Conservation (phyloP, 2,888 invertebrate genomes). For the Thereva nobilitata region DNA sequence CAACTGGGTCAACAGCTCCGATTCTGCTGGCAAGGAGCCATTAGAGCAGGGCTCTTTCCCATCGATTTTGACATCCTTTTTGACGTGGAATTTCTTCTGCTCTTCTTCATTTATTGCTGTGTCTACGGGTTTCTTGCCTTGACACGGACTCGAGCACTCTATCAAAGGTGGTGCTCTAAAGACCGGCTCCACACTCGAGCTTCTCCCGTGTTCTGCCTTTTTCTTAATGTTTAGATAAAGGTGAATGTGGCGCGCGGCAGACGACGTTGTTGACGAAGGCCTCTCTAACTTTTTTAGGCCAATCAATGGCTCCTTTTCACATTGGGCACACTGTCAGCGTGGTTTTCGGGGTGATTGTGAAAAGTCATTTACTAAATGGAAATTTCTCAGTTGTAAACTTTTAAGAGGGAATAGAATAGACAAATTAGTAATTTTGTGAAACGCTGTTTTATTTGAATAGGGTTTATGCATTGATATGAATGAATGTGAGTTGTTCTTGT, state of each 20-base stretch:
- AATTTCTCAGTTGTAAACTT: neutral
- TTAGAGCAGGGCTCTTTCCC: slow-evolving; percentile 11
- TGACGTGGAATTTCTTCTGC: neutral
- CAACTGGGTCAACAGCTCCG: slow-evolving; percentile 29
- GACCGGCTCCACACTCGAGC: neutral
- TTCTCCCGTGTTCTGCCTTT: no score
- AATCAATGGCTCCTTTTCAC: slow-evolving; percentile 17
- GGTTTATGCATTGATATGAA: no score
- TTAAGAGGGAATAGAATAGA: no score
- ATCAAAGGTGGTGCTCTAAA: slow-evolving; percentile 11
- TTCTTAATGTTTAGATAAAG: no score
- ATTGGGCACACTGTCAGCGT: slow-evolving; percentile 1
- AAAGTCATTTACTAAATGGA: slow-evolving; percentile 28
- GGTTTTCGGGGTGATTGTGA: slow-evolving; percentile 1
- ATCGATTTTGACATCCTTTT: slow-evolving; percentile 32
- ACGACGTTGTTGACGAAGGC: slow-evolving; percentile 14
- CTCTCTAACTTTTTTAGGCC: slow-evolving; percentile 21
- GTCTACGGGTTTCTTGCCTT: slow-evolving; percentile 1
- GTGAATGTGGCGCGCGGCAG: no score
- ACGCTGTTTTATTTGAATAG: no score
- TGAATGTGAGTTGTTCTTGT: no score
- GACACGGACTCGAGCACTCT: slow-evolving; percentile 13
- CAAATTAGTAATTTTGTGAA: no score
- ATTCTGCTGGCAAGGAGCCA: slow-evolving; percentile 22
- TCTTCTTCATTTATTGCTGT: no score